phyloP scores from a whole-genome alignment of 1,140 invertebrate species.

The Halesus radiatus region DNA sequence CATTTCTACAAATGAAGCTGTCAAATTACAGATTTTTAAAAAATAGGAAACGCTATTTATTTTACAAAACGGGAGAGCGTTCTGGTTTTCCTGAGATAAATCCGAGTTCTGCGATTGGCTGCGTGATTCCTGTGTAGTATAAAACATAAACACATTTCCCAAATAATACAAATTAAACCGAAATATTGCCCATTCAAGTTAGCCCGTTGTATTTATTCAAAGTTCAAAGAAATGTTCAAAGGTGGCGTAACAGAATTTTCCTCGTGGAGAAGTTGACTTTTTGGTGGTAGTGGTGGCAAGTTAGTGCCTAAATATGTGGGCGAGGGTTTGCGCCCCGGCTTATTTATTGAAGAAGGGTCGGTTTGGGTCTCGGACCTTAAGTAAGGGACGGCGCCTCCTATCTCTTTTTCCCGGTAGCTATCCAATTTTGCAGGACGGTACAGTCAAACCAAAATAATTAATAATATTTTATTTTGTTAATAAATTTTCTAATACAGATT shows the following conservation, averaged over 20 bases:
- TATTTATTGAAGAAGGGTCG: conserved; percentile 58
- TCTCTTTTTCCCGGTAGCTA: conserved; percentile 48
- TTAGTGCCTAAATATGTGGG: conserved; percentile 48
- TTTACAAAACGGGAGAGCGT: too few relatives aligned
- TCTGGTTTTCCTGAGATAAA: too few relatives aligned
- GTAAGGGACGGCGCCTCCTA: conserved; percentile 47
- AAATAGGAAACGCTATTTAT: too few relatives aligned
- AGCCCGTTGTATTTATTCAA: conserved; percentile 5
- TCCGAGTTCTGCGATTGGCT: too few relatives aligned
- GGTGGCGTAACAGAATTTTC: conserved; percentile 21
- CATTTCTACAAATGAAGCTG: too few relatives aligned
- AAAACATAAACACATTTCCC: too few relatives aligned
- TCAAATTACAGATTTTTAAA: too few relatives aligned
- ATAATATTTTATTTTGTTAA: background rate
- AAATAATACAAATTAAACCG: too few relatives aligned
- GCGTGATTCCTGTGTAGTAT: too few relatives aligned
- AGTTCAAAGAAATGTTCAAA: conserved; percentile 29
- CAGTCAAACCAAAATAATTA: conserved; percentile 9
- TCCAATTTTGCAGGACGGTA: conserved; percentile 45
- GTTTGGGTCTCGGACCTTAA: conserved; percentile 49
- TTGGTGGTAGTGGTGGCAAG: conserved; percentile 16
- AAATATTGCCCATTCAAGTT: too few relatives aligned
- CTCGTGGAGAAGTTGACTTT: conserved; percentile 17
- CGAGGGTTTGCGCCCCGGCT: conserved; percentile 46
- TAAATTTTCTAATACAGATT: background rate